Evolutionary conservation across 2,113 vertebrate genomes (phyloP).

Genomic region (Poicephalus meyeri): DNA sequence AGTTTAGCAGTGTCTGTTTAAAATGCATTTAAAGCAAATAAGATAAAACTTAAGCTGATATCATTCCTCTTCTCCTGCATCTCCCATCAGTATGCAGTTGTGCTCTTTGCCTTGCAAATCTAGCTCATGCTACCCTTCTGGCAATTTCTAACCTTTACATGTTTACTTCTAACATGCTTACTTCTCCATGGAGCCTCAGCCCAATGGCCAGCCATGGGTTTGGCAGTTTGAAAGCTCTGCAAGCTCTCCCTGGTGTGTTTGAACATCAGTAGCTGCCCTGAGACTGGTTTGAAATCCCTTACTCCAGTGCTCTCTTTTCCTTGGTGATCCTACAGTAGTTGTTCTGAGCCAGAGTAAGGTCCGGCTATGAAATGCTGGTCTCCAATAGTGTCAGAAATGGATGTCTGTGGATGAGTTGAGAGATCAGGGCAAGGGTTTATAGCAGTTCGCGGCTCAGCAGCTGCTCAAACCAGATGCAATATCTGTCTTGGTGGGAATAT

Average conservation of each 20-base stretch:
- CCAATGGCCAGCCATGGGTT: background rate
- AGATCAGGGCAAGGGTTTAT: background rate
- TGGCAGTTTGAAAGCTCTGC: background rate
- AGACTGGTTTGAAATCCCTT: background rate
- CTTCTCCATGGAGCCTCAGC: background rate
- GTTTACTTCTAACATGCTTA: background rate
- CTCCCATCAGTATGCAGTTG: background rate
- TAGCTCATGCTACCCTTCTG: background rate
- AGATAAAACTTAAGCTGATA: background rate
- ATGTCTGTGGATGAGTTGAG: background rate
- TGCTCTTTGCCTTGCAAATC: background rate
- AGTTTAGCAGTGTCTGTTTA: background rate
- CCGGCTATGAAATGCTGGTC: background rate
- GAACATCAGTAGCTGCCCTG: background rate
- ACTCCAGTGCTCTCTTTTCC: background rate
- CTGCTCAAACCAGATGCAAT: background rate
- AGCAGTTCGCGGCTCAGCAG: background rate
- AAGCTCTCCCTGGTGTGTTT: background rate
- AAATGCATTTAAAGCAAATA: background rate
- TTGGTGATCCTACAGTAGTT: background rate
- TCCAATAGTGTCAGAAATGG: background rate
- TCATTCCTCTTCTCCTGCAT: rapidly evolving
- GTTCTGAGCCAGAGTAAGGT: background rate
- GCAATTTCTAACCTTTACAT: background rate
- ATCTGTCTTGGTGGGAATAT: background rate